Evolutionary conservation across 1,140 invertebrate genomes (phyloP).

Genomic region (Halictus rubicundus): DNA sequence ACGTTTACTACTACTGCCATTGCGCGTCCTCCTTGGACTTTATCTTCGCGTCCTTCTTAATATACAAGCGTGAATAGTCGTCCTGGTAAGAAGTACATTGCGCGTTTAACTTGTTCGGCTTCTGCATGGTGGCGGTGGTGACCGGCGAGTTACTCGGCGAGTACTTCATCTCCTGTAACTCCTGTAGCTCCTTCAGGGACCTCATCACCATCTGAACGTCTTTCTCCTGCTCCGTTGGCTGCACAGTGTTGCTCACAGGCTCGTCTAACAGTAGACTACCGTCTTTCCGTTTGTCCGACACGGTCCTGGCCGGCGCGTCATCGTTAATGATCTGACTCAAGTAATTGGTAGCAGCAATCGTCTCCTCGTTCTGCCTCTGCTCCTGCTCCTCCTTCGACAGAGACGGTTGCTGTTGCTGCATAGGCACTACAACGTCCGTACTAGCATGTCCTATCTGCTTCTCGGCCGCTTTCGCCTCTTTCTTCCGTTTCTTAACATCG

Average conservation of each 20-base stretch:
- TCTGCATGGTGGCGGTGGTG: slow-evolving; percentile 58
- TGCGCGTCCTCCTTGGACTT: slow-evolving; percentile 72
- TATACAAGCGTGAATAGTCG: slow-evolving; percentile 71
- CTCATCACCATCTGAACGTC: slow-evolving; percentile 77
- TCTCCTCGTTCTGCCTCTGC: slow-evolving; percentile 75
- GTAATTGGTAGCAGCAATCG: slow-evolving; percentile 79
- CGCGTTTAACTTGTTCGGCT: slow-evolving; percentile 66
- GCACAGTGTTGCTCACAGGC: slow-evolving; percentile 47
- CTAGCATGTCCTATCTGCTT: slow-evolving; percentile 51
- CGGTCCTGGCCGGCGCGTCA: slow-evolving; percentile 51
- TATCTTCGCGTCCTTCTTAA: slow-evolving; percentile 75
- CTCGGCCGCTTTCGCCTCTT: slow-evolving; percentile 65
- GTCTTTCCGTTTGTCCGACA: slow-evolving; percentile 66
- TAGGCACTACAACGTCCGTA: slow-evolving; percentile 46
- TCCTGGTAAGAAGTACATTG: slow-evolving; percentile 70
- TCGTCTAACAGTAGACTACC: slow-evolving; percentile 60
- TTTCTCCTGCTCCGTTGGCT: slow-evolving; percentile 72
- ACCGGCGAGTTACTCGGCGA: slow-evolving; percentile 74
- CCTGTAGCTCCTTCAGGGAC: slow-evolving; percentile 72
- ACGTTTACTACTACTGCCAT: slow-evolving; percentile 63
- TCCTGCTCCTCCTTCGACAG: slow-evolving; percentile 74
- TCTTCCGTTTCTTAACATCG: slow-evolving; percentile 67
- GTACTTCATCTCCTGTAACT: slow-evolving; percentile 72
- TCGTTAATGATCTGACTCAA: slow-evolving; percentile 81
- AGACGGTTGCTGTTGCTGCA: slow-evolving; percentile 40